Evolutionary conservation across 2,113 vertebrate genomes (phyloP), one percentile per base, ranked within the genome.

Genomic region (Solenodon paradoxus): DNA sequence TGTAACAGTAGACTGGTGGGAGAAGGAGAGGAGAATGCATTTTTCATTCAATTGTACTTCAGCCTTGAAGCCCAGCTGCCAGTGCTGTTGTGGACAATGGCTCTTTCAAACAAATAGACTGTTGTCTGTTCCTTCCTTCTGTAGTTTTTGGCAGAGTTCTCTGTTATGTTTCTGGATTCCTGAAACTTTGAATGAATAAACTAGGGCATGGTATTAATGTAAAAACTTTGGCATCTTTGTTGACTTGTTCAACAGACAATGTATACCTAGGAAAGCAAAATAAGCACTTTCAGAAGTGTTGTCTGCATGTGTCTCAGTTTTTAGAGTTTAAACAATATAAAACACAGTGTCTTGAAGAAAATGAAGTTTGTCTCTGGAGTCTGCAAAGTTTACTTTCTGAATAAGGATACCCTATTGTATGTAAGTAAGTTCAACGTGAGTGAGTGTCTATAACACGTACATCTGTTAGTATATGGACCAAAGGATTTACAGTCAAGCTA

Each of bases 81-180:
- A 90, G 85, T 77, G 95, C 49, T 49, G 30, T 71, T 90, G 64
- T 92, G 84, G 90, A 92, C 81, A 88, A 90, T 92, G 79, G 81
- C 66, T 96, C 71, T 92, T 94, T 93, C 92, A 87, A 83, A 95
- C 57, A 88, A 96, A 92, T 79, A 89, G 32, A 95, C 85, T n/a
- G 38, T 96, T 97, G 96, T 96, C 94, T 96, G 72, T 94, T 90
- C 40, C 59, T 92, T 90, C 95, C 92, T 96, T 96, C 96, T 97
- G 96, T 93, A 94, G 82, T 92, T 97, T 92, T 95, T 98, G 96
- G 97, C 96, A 96, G 72, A 45, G 47, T 79, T 83, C 53, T 95
- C 81, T 72, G 64, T 72, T 84, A 38, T 66, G 40, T 92, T 90
- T 93, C 87, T 92, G 63, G 35, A 42, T 94, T 90, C 68, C 92